Conservation (phyloP, 2,797 vertebrate genomes). For the Acrocephalus scirpaceus region DNA sequence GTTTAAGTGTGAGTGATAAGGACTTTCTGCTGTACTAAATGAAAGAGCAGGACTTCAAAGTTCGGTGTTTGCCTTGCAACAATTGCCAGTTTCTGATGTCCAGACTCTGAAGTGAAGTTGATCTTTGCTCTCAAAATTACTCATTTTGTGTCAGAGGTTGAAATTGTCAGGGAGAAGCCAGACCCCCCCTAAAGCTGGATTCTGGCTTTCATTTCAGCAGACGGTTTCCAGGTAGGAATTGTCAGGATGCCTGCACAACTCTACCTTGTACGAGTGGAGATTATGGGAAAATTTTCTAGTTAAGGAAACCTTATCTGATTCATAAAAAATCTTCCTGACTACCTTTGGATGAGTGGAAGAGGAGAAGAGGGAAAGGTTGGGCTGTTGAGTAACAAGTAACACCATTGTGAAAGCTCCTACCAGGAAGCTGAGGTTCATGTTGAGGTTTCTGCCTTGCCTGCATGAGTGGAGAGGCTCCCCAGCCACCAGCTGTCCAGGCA, state of each 20-base stretch:
- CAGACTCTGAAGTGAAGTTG: background rate
- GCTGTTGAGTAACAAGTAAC: background rate
- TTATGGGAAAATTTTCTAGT: background rate
- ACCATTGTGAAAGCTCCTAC: background rate
- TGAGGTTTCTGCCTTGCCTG: background rate
- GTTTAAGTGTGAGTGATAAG: background rate
- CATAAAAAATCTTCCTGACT: background rate
- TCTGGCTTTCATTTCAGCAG: background rate
- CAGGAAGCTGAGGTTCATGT: background rate
- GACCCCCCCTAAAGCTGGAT: background rate
- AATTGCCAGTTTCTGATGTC: background rate
- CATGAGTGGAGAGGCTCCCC: background rate
- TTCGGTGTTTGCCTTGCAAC: slow-evolving; percentile 18
- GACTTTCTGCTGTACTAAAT: background rate
- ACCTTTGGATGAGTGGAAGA: background rate
- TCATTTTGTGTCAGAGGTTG: background rate
- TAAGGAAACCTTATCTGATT: background rate
- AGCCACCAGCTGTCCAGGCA: background rate
- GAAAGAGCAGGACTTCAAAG: slow-evolving; percentile 11
- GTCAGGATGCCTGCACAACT: background rate
- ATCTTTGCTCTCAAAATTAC: slow-evolving; percentile 16
- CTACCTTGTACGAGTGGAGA: background rate
- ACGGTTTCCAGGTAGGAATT: background rate
- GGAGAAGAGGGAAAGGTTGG: background rate
- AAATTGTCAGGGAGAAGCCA: background rate